Evolutionary conservation across 2,797 vertebrate genomes (phyloP).

Genomic region (Esox masquinongy): DNA sequence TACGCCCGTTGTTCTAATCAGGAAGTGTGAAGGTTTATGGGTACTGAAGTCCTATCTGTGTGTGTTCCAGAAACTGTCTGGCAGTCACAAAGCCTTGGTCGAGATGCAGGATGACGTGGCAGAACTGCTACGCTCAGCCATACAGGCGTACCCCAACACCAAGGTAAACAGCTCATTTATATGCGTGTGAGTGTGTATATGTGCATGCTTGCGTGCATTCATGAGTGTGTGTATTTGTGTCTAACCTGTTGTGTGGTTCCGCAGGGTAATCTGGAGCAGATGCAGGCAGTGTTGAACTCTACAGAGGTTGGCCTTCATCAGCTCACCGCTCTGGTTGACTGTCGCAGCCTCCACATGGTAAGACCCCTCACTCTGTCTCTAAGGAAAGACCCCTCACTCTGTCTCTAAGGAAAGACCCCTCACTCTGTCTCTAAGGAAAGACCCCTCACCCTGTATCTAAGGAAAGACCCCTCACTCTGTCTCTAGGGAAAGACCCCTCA

Average conservation of each 20-base stretch:
- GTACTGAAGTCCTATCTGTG: neutral
- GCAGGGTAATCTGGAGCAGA: constrained; percentile 82
- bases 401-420: too few species aligned
- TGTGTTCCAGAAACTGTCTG: constrained; percentile 84
- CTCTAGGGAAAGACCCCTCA: too few species aligned
- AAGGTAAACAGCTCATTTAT: constrained; percentile 74
- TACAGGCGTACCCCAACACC: constrained; percentile 81
- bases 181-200: constrained; percentile 19
- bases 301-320: constrained; percentile 92
- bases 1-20: neutral
- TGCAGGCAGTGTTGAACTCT: constrained; percentile 88
- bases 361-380: constrained; percentile 29
- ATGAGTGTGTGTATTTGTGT: constrained; percentile 28
- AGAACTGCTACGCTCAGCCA: constrained; percentile 82
- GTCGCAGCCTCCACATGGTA: constrained; percentile 94
- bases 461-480: too few species aligned
- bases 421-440: neutral
- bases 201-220: constrained; percentile 12
- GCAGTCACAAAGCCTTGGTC: constrained; percentile 92
- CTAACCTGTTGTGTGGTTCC: constrained; percentile 14
- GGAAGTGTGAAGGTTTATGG: neutral
- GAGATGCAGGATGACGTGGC: constrained; percentile 91
- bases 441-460: neutral
- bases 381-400: too few species aligned
- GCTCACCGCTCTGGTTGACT: constrained; percentile 92